Evolutionary conservation across 1,140 invertebrate species (phyloP).

Genomic region (Ylistrum balloti): DNA sequence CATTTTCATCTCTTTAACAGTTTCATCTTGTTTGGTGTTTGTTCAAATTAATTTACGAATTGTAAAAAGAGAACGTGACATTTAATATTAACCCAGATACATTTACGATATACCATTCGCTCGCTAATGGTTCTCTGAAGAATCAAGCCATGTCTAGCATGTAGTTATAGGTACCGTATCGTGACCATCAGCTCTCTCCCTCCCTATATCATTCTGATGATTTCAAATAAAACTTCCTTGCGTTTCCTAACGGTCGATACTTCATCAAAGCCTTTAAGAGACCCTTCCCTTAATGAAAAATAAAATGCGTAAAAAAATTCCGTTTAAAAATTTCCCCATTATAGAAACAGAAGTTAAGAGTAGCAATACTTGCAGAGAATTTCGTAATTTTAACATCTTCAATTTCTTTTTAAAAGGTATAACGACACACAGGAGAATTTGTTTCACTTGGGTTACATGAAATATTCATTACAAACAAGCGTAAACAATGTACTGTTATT

Average conservation of each 20-base stretch:
- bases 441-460: neutral
- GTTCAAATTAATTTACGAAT: no score
- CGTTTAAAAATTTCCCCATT: neutral
- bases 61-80: no score
- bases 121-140: no score
- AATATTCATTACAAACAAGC: conserved; percentile 30
- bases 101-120: no score
- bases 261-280: neutral
- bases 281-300: neutral
- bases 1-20: no score
- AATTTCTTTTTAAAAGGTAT: conserved; percentile 31
- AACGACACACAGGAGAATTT: conserved; percentile 12
- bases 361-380: neutral
- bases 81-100: no score
- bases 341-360: conserved; percentile 1
- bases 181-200: no score
- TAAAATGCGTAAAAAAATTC: neutral
- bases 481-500: neutral
- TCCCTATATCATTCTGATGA: no score
- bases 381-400: neutral
- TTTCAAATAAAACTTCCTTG: no score
- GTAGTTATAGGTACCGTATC: no score
- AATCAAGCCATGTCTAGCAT: no score
- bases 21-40: no score
- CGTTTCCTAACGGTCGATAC: neutral